Base-by-base conservation (phyloP, 2,888 invertebrate genomes). In the Chorisops tibialis region DNA sequence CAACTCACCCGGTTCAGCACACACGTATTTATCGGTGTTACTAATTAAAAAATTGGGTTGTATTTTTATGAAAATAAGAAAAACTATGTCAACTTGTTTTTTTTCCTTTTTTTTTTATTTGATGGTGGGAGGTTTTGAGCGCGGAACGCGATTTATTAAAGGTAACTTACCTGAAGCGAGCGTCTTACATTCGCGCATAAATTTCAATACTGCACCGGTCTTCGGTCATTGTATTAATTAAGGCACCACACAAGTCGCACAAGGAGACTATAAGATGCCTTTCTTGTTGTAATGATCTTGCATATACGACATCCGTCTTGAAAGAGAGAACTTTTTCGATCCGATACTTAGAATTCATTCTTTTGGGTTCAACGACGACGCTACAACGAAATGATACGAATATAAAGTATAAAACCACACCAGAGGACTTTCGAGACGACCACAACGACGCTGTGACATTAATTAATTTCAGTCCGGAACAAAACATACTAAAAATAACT, bases 231-330 rank as follows among this genome's bases (percentile, higher is more conserved):
- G 63, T 41, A 63, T 63, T 63, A 63, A 63, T 63, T 63, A 63
- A 63, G 60, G 54, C 59, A 63, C 63, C 63, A 56, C 63, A 63
- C 63, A 63, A 59, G 63, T 56, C 18, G 56, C 43, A 19, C 45
- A 56, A 56, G 45, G 56, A 43, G 30, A 18, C 56, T 11, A 43
- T 30, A 21, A 22, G 47, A 11, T 41, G 39, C 22, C 41, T 30
- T 45, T 45, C 43, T 35, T 56, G 43, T 56, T 45, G 56, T 45
- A 35, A 30, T 21, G 45, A 56, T 56, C 43, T 56, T 43, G 56
- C 56, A 18, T 45, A 54, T 56, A 56, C 45, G 45, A 35, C 56
- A 43, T 35, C 56, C 56, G 56, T 30, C 24, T 5, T 45, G 39
- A 35, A 19, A n/a, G 56, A 24, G 38, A 56, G 18, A 24, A 37